These are phyloP conservation scores for Nematopogon swammerdamellus DNA, from an alignment of 2,888 invertebrate species.

Conservation along the genomic window DNA sequence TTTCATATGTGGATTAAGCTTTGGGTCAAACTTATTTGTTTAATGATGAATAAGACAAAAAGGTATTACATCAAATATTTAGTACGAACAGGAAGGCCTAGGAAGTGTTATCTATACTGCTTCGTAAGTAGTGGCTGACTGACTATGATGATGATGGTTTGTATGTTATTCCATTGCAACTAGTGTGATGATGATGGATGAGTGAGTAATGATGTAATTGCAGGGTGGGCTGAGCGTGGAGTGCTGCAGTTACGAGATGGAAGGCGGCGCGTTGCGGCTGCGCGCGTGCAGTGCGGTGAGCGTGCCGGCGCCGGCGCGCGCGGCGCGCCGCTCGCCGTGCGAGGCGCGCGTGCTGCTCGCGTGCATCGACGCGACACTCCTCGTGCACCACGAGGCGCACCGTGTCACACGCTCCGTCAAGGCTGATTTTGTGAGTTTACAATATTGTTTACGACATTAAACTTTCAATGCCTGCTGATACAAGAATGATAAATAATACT, in stretches of 20 bases:
- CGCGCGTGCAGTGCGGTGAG: slow-evolving; percentile 62
- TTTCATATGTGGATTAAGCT: too few species aligned
- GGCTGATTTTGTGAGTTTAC: slow-evolving; percentile 78
- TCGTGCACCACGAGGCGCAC: slow-evolving; percentile 70
- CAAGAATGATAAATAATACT: too few species aligned
- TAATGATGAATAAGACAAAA: too few species aligned
- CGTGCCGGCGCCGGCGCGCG: slow-evolving; percentile 55
- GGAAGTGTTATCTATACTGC: too few species aligned
- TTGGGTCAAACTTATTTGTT: too few species aligned
- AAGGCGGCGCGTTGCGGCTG: slow-evolving; percentile 61
- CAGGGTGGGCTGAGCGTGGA: slow-evolving; percentile 65
- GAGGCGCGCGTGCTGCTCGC: slow-evolving; percentile 75
- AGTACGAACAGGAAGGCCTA: too few species aligned
- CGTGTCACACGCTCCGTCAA: slow-evolving; percentile 74
- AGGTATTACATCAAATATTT: too few species aligned
- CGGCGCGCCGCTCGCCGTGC: slow-evolving; percentile 42
- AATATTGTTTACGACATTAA: slow-evolving; percentile 1
- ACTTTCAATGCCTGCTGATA: too few species aligned
- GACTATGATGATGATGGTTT: too few species aligned
- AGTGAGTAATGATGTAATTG: not conserved
- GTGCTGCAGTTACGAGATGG: slow-evolving; percentile 61
- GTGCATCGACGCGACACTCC: slow-evolving; percentile 82
- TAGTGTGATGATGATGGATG: not conserved
- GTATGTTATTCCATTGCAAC: too few species aligned
- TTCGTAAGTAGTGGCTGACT: too few species aligned